Base-by-base conservation (phyloP, 2,113 vertebrate species). In the Taxidea taxus region DNA sequence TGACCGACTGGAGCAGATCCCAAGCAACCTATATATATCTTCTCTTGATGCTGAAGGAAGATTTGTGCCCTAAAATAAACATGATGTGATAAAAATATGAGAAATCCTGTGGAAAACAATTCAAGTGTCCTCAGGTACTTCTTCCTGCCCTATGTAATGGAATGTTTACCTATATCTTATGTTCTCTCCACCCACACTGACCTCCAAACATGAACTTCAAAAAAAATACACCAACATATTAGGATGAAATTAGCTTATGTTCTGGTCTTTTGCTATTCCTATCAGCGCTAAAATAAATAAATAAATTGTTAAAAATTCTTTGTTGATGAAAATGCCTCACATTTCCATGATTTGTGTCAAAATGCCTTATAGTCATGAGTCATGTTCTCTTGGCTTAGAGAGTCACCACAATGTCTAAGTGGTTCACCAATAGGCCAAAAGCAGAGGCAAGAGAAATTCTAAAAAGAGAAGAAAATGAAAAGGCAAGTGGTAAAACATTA, bases 101-200 rank as follows among this genome's bases (percentile, higher is more conserved):
- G 64, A 89, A 83, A 95, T 95, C 87, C 44, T 64, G 34, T 92
- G 70, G 4, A 83, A 90, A 82, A 97, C n/a, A 93, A 23, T 94
- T 8, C 0, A 85, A 91, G 37, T 29, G 37, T 74, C 47, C 75
- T 89, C 72, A 7, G 29, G 3, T 68, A 94, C 23, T 51, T 96
- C 94, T 49, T 94, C 83, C 21, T 44, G 21, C 5, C 42, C 49
- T 34, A 7, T 47, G 23, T 39, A 94, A 82, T 72, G 54, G 39
- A 58, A 74, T 77, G 60, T 44, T 62, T 47, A 95, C 39, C 62
- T 4, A 12, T 74, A 66, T n/a, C 20, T 91, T n/a, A 70, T 66
- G 13, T 68, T 66, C 34, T 96, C 18, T 82, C 6, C 12, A 80
- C 20, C 21, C 29, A 95, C 18, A 78, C 7, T 90, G 42, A 78